These are phyloP conservation scores for Trichacis sp. DNA, from an alignment of 2,888 invertebrate genomes.

Conservation along the genomic window DNA sequence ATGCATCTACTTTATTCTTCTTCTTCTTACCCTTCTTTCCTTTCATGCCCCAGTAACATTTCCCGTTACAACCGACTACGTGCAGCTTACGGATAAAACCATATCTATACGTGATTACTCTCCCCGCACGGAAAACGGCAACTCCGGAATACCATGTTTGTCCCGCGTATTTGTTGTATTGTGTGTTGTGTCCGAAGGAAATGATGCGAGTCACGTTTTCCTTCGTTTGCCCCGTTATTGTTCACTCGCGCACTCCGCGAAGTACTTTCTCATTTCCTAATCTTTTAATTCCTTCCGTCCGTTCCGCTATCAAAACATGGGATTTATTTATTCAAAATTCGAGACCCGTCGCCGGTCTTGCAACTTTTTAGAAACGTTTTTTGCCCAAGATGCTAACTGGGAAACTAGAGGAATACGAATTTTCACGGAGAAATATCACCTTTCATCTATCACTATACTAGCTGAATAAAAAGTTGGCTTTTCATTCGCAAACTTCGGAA, in stretches of 20 bases:
- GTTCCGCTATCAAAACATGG: too few relatives aligned
- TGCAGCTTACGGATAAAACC: slow-evolving; percentile 49
- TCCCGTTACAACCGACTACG: slow-evolving; percentile 37
- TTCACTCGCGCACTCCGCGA: background rate
- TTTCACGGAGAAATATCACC: too few relatives aligned
- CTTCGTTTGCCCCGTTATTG: background rate
- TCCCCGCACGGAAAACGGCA: slow-evolving; percentile 16
- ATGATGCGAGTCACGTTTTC: background rate
- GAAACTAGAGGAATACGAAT: too few relatives aligned
- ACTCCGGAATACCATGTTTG: slow-evolving; percentile 7
- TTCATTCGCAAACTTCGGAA: too few relatives aligned
- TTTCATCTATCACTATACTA: too few relatives aligned
- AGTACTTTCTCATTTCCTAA: background rate
- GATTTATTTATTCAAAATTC: too few relatives aligned
- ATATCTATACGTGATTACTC: slow-evolving; percentile 29
- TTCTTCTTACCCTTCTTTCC: too few relatives aligned
- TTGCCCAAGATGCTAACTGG: too few relatives aligned
- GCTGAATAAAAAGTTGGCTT: too few relatives aligned
- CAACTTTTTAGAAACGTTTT: too few relatives aligned
- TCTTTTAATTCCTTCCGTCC: background rate
- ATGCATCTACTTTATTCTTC: slow-evolving; percentile 44
- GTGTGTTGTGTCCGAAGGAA: background rate
- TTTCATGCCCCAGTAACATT: slow-evolving; percentile 32
- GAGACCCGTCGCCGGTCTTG: too few relatives aligned
- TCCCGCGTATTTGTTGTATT: slow-evolving; percentile 8